phyloP scores from a whole-genome alignment of 2,113 vertebrate species.

The Bambusicola thoracicus region DNA sequence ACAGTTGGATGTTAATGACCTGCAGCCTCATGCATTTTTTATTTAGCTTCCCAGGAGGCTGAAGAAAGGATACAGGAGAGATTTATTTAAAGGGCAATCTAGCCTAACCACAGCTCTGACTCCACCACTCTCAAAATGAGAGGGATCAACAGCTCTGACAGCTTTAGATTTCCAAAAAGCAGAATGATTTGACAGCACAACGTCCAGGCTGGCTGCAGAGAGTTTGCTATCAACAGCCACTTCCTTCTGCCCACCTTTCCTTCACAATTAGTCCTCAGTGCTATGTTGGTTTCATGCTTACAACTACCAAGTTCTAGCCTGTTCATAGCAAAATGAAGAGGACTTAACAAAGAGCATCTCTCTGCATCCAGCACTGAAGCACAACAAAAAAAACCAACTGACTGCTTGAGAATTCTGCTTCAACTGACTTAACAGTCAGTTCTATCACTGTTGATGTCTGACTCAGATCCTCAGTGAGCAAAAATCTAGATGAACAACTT shows the following conservation, averaged over 20 bases:
- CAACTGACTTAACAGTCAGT: not conserved
- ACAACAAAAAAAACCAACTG: not conserved
- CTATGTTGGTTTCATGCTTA: not conserved
- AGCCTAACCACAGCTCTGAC: not conserved
- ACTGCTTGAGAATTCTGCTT: not conserved
- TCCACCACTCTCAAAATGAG: not conserved
- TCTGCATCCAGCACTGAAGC: not conserved
- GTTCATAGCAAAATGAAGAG: not conserved
- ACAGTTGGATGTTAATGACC: too few relatives aligned
- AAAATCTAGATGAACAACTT: not conserved
- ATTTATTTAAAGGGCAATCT: not conserved
- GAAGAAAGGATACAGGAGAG: not conserved
- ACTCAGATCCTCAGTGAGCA: not conserved
- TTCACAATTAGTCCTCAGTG: not conserved
- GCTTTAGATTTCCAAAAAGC: not conserved
- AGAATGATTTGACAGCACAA: not conserved
- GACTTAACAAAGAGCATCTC: not conserved
- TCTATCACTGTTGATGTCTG: not conserved
- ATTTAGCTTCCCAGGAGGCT: not conserved
- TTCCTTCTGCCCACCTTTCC: not conserved
- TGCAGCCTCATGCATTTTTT: not conserved
- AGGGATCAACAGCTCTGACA: not conserved
- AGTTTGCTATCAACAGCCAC: rapidly evolving
- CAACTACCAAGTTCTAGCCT: not conserved
- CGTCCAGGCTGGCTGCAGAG: not conserved